These are phyloP conservation scores for Coenonympha glycerion DNA, from an alignment of 2,888 invertebrate genomes.

Conservation along the genomic window DNA sequence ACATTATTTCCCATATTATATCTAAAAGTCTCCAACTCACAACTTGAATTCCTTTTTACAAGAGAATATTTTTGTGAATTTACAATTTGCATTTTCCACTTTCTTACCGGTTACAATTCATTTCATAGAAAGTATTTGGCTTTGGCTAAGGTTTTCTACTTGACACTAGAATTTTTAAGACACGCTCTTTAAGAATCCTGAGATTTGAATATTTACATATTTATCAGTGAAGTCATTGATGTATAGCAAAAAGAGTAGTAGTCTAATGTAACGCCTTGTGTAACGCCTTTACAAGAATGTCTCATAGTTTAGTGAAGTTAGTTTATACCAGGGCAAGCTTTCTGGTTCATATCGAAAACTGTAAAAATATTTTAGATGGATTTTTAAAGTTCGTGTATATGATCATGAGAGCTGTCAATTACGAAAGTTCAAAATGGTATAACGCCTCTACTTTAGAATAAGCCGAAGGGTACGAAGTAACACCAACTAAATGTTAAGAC, in stretches of 20 bases:
- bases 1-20: too few relatives aligned
- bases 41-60: too few relatives aligned
- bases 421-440: conserved; percentile 35
- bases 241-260: neutral
- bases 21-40: too few relatives aligned
- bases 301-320: neutral
- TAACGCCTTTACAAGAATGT: neutral
- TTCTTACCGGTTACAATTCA: neutral
- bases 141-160: neutral
- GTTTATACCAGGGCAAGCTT: too few relatives aligned
- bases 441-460: conserved; percentile 19
- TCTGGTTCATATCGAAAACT: too few relatives aligned
- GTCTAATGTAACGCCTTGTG: neutral
- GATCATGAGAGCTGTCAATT: conserved; percentile 28
- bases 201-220: neutral
- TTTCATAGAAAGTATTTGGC: neutral
- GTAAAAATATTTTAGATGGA: neutral
- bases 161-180: neutral
- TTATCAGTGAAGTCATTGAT: neutral
- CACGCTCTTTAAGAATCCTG: neutral
- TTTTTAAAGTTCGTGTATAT: too few relatives aligned
- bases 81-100: neutral
- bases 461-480: conserved; percentile 25
- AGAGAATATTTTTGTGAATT: neutral
- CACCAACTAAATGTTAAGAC: conserved; percentile 36